Percentiles rank a stretch among this genome's conserved stretches.
Conservation (phyloP, 2,888 invertebrate genomes). For the Melanchra persicariae region DNA sequence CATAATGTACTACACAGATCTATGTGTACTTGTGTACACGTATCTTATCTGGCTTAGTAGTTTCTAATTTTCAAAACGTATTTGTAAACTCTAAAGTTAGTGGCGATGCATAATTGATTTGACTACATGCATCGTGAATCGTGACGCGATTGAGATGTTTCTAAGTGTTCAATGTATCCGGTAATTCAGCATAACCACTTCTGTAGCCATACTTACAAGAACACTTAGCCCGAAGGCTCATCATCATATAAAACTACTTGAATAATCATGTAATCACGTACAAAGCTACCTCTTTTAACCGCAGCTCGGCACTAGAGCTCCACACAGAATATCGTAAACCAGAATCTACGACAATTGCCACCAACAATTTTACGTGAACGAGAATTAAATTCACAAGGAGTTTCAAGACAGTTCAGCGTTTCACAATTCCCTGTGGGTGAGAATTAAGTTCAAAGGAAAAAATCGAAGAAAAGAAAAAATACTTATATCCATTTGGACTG, state of each 20-base stretch:
- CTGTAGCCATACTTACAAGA: constrained; percentile 14
- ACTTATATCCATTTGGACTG: constrained; percentile 28
- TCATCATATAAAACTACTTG: constrained; percentile 15
- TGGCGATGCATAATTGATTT: constrained; percentile 5
- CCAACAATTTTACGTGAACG: constrained; percentile 53
- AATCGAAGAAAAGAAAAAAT: constrained; percentile 42
- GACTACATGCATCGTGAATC: neutral
- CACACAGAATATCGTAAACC: constrained; percentile 38
- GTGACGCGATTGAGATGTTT: neutral
- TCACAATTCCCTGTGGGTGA: constrained; percentile 50
- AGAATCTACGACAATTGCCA: constrained; percentile 51
- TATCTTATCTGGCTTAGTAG: constrained; percentile 48
- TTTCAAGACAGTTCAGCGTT: constrained; percentile 60
- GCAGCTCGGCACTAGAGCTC: constrained; percentile 17
- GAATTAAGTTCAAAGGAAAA: constrained; percentile 54
- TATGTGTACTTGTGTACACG: constrained; percentile 44
- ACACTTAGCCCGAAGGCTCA: constrained; percentile 12
- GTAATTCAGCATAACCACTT: constrained; percentile 5
- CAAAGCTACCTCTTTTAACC: constrained; percentile 20
- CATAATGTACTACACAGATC: constrained; percentile 57
- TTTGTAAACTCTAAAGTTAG: neutral
- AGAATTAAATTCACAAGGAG: constrained; percentile 59
- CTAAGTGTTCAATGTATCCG: constrained; percentile 8
- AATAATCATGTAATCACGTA: constrained; percentile 16
- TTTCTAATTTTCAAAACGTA: constrained; percentile 64